phyloP scores from a whole-genome alignment of 2,113 vertebrate genomes.

The Limanda limanda region DNA sequence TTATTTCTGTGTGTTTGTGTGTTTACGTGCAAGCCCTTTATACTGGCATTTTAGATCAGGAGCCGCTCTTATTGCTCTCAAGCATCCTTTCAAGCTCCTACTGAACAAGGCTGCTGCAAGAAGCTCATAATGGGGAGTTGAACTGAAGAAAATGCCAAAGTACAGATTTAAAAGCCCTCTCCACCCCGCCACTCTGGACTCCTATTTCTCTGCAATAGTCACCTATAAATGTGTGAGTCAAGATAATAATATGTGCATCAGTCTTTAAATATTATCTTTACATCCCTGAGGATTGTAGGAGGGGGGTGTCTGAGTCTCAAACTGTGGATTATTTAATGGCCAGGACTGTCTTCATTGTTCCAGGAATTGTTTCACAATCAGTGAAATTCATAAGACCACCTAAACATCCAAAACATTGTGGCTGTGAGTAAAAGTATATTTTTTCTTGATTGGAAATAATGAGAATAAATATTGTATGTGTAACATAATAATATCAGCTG shows the following conservation, averaged over 20 bases:
- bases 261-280: not conserved
- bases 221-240: not conserved
- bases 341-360: too few species aligned
- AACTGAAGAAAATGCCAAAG: too few species aligned
- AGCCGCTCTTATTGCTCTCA: conserved; percentile 23
- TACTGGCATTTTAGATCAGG: not conserved
- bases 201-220: not conserved
- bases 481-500: too few species aligned
- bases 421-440: too few species aligned
- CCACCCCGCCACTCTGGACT: not conserved
- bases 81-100: conserved; percentile 10
- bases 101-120: not conserved
- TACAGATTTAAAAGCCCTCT: not conserved
- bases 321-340: too few species aligned
- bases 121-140: not conserved
- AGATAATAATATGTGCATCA: not conserved
- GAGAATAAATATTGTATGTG: too few species aligned
- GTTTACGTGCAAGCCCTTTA: not conserved
- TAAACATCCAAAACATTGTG: too few species aligned
- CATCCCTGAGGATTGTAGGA: too few species aligned
- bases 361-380: too few species aligned
- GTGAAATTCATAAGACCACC: too few species aligned
- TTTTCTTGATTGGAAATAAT: too few species aligned
- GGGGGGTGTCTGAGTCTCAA: too few species aligned
- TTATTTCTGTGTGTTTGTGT: not conserved